These are phyloP conservation scores for Catharus bicknelli DNA, from an alignment of 2,113 vertebrate genomes.

Conservation along the genomic window DNA sequence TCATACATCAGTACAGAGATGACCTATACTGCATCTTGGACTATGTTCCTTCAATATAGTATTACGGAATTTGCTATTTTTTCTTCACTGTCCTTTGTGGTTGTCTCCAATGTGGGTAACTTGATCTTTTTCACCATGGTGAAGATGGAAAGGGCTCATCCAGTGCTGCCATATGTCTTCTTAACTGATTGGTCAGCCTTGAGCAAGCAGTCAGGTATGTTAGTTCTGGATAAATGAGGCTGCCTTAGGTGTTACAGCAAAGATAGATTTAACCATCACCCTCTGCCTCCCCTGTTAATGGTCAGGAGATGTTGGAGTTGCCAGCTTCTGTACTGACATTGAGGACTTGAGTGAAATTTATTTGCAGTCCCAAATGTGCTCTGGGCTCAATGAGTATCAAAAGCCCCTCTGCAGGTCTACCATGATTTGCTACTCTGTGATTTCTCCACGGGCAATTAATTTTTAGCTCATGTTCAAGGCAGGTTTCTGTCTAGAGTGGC, in stretches of 20 bases:
- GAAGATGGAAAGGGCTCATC: not conserved
- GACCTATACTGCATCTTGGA: not conserved
- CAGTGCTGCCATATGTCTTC: not conserved
- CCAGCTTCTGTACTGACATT: not conserved
- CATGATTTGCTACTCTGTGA: not conserved
- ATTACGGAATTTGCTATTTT: not conserved
- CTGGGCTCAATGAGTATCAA: not conserved
- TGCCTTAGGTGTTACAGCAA: not conserved
- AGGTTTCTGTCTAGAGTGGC: not conserved
- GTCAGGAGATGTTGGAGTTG: not conserved
- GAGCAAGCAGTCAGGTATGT: not conserved
- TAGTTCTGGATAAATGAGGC: not conserved
- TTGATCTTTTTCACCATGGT: not conserved
- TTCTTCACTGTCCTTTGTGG: not conserved
- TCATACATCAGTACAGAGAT: not conserved
- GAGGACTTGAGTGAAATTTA: not conserved
- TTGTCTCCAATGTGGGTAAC: not conserved
- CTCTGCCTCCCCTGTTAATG: not conserved
- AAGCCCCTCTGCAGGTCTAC: not conserved
- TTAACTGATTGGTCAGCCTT: not conserved
- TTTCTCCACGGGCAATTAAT: not conserved
- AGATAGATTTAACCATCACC: not conserved
- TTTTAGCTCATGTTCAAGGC: not conserved
- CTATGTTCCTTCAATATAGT: not conserved
- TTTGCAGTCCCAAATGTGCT: not conserved